Evolutionary conservation across 2,888 invertebrate species (phyloP), one percentile per base, ranked within the genome.

Genomic region (Argyresthia albistria): DNA sequence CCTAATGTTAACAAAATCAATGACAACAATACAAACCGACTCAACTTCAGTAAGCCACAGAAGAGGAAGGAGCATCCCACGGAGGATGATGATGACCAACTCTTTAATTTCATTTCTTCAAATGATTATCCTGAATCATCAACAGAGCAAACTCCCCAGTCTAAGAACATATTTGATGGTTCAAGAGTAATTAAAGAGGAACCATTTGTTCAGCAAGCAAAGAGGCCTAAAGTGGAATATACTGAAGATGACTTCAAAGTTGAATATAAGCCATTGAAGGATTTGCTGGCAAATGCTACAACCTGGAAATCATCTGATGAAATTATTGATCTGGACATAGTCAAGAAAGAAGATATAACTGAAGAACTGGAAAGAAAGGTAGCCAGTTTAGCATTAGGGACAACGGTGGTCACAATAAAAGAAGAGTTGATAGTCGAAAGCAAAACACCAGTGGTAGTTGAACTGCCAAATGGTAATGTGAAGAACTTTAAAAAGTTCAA

Each of bases 401-500:
- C 70, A 54, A 79, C 80, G 55, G 62, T 77, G 60, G 66, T 86
- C 8, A 70, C 67, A 55, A 61, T 80, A 15, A 76, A 71, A 54
- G 66, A 64, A 45, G 70, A 75, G 59, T 70, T 86, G 55, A 76
- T 86, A 39, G 66, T 83, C 3, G 84, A 86, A 60, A 77, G 71
- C 56, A 82, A 83, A 58, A 25, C 25, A 25, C 39, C 39, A 39
- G 67, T 73, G 1, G 51, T 71, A 49, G 58, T 67, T 54, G 65
- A 65, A 46, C 64, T 60, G 52, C 57, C 56, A 53, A 59, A 64
- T 53, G 53, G 46, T 49, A 59, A 60, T 53, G 54, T 69, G 0
- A 77, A 67, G 54, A 86, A 87, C 62, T 87, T 84, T 60, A 87
- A 87, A 56, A 87, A 73, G 56, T 86, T 87, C 55, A 83, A 82